Percentiles rank a stretch among this genome's conserved stretches.
These are phyloP conservation scores for Zaprionus africanus DNA, from an alignment of 1,140 invertebrate species.

Conservation along the genomic window DNA sequence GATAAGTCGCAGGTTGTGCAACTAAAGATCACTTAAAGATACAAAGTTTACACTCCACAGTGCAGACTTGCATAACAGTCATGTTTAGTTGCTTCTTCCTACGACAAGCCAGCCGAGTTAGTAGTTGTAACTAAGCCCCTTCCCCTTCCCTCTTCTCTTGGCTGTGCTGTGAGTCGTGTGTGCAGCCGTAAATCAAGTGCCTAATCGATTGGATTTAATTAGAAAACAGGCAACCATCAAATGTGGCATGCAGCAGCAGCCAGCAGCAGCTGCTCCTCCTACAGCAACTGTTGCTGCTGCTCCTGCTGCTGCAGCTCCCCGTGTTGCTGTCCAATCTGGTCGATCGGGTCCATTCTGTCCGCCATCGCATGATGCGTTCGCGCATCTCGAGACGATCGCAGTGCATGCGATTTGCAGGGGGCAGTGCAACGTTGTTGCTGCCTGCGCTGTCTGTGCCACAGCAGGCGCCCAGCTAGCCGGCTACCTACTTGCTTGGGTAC, in stretches of 20 bases:
- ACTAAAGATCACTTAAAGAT: no score
- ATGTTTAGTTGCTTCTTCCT: no score
- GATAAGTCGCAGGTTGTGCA: no score
- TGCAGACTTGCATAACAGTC: no score
- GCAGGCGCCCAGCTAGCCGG: constrained; percentile 30
- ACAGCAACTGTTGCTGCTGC: neutral
- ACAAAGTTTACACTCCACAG: no score
- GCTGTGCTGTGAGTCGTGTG: constrained; percentile 21
- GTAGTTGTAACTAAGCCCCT: neutral
- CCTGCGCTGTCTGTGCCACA: constrained; percentile 43
- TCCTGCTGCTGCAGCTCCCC: constrained; percentile 18
- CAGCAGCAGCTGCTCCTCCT: constrained; percentile 2
- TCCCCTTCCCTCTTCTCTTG: neutral
- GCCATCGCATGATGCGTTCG: constrained; percentile 68
- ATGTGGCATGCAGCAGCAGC: constrained; percentile 52
- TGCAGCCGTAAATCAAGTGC: constrained; percentile 67
- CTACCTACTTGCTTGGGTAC: constrained; percentile 1
- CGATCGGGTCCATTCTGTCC: constrained; percentile 23
- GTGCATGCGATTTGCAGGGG: constrained; percentile 65
- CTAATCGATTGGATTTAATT: constrained; percentile 77
- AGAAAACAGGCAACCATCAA: constrained; percentile 64
- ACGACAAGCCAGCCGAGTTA: neutral
- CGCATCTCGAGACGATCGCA: constrained; percentile 63
- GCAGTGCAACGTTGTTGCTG: constrained; percentile 46
- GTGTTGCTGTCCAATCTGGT: constrained; percentile 36